Evolutionary conservation across 1,140 invertebrate genomes (phyloP).

Genomic region (Drosophila mauritiana): DNA sequence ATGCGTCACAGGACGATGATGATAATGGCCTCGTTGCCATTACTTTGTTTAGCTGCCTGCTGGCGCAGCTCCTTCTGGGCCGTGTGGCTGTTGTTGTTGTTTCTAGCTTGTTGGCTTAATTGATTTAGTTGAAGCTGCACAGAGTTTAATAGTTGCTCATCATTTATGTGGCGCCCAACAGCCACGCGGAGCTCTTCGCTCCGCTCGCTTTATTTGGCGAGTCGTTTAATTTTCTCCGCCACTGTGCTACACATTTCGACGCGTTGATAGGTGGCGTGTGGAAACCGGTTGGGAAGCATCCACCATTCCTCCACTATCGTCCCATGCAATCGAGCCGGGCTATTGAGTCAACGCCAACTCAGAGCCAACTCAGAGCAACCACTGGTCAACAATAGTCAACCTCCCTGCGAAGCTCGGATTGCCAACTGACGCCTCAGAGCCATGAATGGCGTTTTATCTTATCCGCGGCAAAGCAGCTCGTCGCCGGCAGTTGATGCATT

Average conservation of each 20-base stretch:
- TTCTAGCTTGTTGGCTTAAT: slow-evolving; percentile 69
- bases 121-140: slow-evolving; percentile 74
- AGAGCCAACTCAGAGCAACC: not conserved
- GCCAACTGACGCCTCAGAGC: slow-evolving; percentile 52
- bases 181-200: slow-evolving; percentile 4
- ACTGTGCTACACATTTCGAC: slow-evolving; percentile 65
- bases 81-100: slow-evolving; percentile 35
- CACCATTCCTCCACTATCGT: slow-evolving; percentile 2
- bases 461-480: slow-evolving; percentile 26
- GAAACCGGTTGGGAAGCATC: slow-evolving; percentile 57
- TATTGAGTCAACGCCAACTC: slow-evolving; percentile 65
- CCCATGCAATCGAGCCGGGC: slow-evolving; percentile 53
- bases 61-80: slow-evolving; percentile 26
- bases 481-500: slow-evolving; percentile 33
- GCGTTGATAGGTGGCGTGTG: not conserved
- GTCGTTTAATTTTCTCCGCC: slow-evolving; percentile 58
- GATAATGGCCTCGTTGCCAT: slow-evolving; percentile 71
- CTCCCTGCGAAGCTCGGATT: slow-evolving; percentile 46
- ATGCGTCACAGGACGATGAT: slow-evolving; percentile 60
- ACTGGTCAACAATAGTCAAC: slow-evolving; percentile 31
- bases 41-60: slow-evolving; percentile 49
- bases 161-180: slow-evolving; percentile 54
- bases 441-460: slow-evolving; percentile 78
- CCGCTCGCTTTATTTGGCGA: not conserved
- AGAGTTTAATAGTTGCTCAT: slow-evolving; percentile 72